Evolutionary conservation across 2,113 vertebrate genomes (phyloP).

Genomic region (Puffinus mauretanicus): DNA sequence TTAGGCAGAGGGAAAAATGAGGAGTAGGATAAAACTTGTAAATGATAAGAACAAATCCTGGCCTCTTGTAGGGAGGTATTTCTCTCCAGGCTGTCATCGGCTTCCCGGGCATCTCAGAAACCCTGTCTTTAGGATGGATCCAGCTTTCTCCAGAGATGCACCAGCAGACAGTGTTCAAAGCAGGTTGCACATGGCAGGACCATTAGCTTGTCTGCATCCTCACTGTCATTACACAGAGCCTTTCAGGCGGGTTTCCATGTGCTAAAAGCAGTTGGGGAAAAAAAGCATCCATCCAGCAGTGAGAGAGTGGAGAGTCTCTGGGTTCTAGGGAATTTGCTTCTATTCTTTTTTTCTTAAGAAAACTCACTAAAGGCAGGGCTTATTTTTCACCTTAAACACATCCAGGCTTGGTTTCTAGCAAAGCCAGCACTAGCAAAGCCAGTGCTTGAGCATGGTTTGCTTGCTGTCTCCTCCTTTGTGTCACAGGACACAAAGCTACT

Average conservation of each 20-base stretch:
- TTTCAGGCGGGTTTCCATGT: accelerated
- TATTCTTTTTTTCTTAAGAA: neutral
- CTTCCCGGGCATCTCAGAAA: neutral
- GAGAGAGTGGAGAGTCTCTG: neutral
- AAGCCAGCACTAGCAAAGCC: neutral
- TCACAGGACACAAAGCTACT: neutral
- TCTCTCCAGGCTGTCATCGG: neutral
- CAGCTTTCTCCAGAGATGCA: neutral
- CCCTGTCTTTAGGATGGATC: neutral
- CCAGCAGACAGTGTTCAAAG: neutral
- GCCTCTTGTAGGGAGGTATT: neutral
- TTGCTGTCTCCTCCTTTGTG: neutral
- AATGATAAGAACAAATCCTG: neutral
- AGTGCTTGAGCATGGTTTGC: neutral
- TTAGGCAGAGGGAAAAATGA: neutral
- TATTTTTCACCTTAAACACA: neutral
- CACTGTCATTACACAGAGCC: neutral
- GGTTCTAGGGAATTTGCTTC: neutral
- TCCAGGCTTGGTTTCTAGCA: neutral
- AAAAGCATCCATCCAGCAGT: neutral
- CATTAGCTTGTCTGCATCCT: neutral
- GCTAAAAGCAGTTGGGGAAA: neutral
- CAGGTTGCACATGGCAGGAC: neutral
- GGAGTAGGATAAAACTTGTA: neutral
- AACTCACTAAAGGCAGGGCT: neutral